Evolutionary conservation across 2,888 invertebrate genomes (phyloP), one percentile per base, ranked within the genome.

Genomic region (Halocaridina rubra): DNA sequence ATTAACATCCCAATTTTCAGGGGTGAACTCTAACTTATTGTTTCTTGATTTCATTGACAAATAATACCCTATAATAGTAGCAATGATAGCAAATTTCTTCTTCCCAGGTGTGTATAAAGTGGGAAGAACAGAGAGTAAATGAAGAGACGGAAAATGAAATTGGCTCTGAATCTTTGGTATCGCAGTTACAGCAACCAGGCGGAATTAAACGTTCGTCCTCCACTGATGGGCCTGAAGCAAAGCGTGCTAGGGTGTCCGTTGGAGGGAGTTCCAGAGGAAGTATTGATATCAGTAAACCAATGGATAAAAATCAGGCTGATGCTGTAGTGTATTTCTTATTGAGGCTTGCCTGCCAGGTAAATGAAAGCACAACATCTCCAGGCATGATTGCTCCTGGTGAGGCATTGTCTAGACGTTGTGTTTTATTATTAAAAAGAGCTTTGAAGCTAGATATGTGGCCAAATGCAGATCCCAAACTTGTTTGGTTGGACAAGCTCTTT

Each of bases 391-490:
- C 93, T 3, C 94, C 94, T 0, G 95, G 95, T 2, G 96, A 96
- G 90, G 93, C 94, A 89, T 91, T 96, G 76, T 95, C 95, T 0
- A 92, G 95, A n/a, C 93, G 95, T 86, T 98, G 98, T 91, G 96
- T 98, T 1, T 92, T 94, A 81, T 92, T 99, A 57, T 92, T 99
- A 19, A 96, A 97, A 91, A 95, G 94, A 78, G 97, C 98, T 0
- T 93, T 99, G 89, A 96, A 96, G 89, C 96, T 97, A 0, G 98
- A 98, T 89, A 94, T 98, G 16, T 98, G 98, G 97, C 95, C 96
- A 0, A 95, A 95, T 1, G 95, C 96, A 88, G 98, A 98, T 89
- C 93, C 98, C 7, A 97, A 97, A 91, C 92, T 98, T 0, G 94
- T 93, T 0, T 98, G 98, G 95, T 93, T 97, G 78, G 97, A 98